Base-by-base conservation (phyloP, 2,113 vertebrate genomes). In the Holacanthus passer region DNA sequence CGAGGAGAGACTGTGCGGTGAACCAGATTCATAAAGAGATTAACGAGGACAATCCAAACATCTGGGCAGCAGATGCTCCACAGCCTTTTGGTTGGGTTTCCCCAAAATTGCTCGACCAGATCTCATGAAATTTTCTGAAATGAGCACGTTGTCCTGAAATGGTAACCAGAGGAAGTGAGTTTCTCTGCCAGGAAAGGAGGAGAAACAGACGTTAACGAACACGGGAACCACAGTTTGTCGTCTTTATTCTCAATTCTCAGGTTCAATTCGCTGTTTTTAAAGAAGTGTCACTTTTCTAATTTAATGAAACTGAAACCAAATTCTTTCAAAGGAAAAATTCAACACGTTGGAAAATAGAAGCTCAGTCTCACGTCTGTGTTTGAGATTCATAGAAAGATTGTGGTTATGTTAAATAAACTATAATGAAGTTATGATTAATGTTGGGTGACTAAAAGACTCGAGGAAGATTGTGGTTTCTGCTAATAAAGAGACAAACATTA, bases 41-140 rank as follows among this genome's bases (percentile, higher is more conserved):
- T 87, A 83, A 83, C 27, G n/a, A 87, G 82, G 68, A 78, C 78
- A 48, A 71, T 69, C 73, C 41, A 50, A 70, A 79, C 78, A 88
- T 82, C 78, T 88, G 86, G 73, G 52, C 11, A 14, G 50, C 86
- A 84, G 82, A 84, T 27, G 35, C 27, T 59, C 24, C 24, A 43
- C 41, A 67, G 43, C 24, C 60, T 16, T 73, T 29, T 43, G 73
- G 74, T 60, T 3, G 82, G 82, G 86, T 71, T 84, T 82, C 86
- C 82, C 81, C 35, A 39, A 71, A 80, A 73, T 47, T 27, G 37
- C 73, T 67, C 72, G 43, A 59, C 59, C 43, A 77, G 67, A 77
- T 48, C 78, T 85, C 17, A 29, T 85, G 78, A 85, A 85, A 80
- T 19, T 13, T n/a, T 41, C 14, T 17, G 13, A 72, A 81, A 71